phyloP scores from a whole-genome alignment of 2,113 vertebrate genomes.

The Ailurus styani region DNA sequence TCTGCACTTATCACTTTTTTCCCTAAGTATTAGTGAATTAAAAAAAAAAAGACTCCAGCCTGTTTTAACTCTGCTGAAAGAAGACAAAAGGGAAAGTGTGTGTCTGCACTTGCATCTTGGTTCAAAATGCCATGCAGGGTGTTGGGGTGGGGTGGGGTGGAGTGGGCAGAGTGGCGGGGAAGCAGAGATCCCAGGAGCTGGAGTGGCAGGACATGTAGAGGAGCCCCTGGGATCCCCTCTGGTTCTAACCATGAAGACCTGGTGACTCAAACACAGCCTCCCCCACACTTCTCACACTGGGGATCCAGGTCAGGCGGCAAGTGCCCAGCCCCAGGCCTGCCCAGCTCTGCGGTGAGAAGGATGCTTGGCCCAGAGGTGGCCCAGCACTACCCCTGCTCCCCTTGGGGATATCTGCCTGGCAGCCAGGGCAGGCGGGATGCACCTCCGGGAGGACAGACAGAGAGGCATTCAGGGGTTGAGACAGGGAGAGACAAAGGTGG shows the following conservation, averaged over 20 bases:
- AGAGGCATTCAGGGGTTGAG: conserved; percentile 42
- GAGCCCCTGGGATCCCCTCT: not conserved
- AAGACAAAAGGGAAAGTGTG: not conserved
- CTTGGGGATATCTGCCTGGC: not conserved
- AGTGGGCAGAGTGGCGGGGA: not conserved
- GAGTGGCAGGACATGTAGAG: not conserved
- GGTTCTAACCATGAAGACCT: not conserved
- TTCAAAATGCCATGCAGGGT: not conserved
- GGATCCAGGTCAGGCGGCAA: not conserved
- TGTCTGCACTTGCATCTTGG: not conserved
- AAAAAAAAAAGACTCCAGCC: not conserved
- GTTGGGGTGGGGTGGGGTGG: not conserved
- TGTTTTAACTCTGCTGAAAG: not conserved
- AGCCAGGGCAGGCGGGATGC: not conserved
- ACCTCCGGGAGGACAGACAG: conserved; percentile 51
- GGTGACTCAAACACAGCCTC: not conserved
- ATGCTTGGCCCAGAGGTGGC: not conserved
- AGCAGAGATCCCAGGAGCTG: not conserved
- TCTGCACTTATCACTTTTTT: not conserved
- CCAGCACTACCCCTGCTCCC: not conserved
- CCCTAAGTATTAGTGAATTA: not conserved
- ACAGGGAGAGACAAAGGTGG: conserved; percentile 47
- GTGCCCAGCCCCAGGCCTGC: not conserved
- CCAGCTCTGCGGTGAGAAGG: not conserved
- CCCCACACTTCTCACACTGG: not conserved